Evolutionary conservation across 2,113 vertebrate species (phyloP).

Genomic region (Dicrurus megarhynchus): DNA sequence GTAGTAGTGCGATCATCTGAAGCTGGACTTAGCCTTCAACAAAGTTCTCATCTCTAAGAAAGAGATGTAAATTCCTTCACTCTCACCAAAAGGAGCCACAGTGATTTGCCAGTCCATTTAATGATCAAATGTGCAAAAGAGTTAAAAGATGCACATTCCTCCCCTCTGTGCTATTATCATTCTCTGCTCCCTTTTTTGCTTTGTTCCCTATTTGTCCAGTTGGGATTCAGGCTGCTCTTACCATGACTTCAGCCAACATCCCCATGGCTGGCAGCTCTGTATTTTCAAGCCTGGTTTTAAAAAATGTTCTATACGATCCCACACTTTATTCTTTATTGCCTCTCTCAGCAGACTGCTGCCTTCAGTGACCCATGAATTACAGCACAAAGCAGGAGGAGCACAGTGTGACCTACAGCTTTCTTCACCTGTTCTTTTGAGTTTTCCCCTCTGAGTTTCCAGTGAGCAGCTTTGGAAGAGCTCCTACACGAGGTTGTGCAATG

Average conservation of each 20-base stretch:
- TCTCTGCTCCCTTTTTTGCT: not conserved
- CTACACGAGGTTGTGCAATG: fast-evolving
- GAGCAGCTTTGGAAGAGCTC: not conserved
- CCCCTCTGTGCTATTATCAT: fast-evolving
- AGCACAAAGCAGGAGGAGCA: not conserved
- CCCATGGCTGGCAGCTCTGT: not conserved
- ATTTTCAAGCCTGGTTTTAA: not conserved
- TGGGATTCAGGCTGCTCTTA: not conserved
- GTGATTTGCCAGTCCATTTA: not conserved
- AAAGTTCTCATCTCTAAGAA: not conserved
- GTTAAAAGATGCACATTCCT: not conserved
- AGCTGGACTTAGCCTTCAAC: not conserved
- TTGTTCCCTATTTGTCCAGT: not conserved
- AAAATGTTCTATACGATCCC: not conserved
- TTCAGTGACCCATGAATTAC: not conserved
- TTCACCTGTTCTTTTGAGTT: not conserved
- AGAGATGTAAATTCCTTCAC: not conserved
- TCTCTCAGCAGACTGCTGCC: not conserved
- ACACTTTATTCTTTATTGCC: not conserved
- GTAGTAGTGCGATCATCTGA: not conserved
- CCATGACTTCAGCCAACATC: not conserved
- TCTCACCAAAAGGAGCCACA: not conserved
- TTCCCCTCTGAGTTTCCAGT: not conserved
- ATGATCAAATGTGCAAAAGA: not conserved
- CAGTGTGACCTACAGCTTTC: not conserved